Base-by-base conservation (phyloP, 2,113 vertebrate species). In the Ochotona princeps region DNA sequence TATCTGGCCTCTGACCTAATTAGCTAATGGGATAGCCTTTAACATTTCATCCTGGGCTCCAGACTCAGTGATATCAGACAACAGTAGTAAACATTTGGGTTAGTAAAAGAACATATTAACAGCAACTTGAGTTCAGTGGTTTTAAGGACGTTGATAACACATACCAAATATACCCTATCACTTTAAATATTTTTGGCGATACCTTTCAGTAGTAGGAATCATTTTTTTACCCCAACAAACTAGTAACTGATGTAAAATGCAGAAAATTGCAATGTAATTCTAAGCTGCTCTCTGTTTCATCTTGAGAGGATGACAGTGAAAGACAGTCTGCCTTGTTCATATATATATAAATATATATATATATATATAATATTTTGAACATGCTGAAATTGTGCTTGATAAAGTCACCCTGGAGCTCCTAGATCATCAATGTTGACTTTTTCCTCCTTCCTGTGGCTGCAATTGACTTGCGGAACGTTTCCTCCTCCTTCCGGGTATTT, bases 201-300 rank as follows among this genome's bases (percentile, higher is more conserved):
- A 49, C 47, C 28, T 14, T 74, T 57, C 14, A 57, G 54, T 57
- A 57, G 5, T 57, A 57, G 15, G 38, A 26, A 20, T 49, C 84
- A 47, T 83, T 1, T 13, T 83, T 94, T 63, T 32, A 15, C 9
- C 26, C 83, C 30, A 75, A 15, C 65, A 67, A 89, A 63, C 10
- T 84, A n/a, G 17, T 44, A 26, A 73, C 69, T 83, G 26, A 35
- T 47, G 75, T 61, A 14, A 82, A 89, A 90, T 73, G 63, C 32
- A 60, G 13, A 12, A 51, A 86, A 70, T 7, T 4, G 0, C 51
- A 54, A 8, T 60, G 32, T 67, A 5, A 1, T 54, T 32, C 18
- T 90, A 66, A 76, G 13, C 15, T 84, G 26, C 74, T 82, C 88
- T 87, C 51, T 57, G 9, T 72, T 81, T 74, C 91, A 44, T 90